These are phyloP conservation scores for Brachionus koreanus DNA, from an alignment of 1,140 invertebrate species.

Conservation along the genomic window DNA sequence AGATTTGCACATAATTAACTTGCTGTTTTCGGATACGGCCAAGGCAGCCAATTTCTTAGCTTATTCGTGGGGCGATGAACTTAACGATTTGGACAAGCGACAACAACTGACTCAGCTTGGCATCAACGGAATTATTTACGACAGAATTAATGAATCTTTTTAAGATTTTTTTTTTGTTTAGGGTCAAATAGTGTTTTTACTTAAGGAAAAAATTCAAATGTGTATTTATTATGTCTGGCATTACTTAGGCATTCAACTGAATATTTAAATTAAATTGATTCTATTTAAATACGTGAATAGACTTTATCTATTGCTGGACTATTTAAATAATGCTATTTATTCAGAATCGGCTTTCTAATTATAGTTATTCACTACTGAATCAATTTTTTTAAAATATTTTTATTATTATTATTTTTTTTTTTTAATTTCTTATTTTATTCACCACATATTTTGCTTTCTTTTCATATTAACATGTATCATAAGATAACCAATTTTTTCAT, in stretches of 20 bases:
- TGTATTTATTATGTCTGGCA: not conserved
- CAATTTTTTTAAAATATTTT: not conserved
- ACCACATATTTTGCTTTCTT: not conserved
- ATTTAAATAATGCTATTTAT: not conserved
- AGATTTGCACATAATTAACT: conserved; percentile 23
- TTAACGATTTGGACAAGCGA: conserved; percentile 25
- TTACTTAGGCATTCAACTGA: not conserved
- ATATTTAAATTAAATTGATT: not conserved
- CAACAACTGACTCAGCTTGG: conserved; percentile 9
- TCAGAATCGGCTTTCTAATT: not conserved
- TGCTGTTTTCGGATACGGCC: not conserved
- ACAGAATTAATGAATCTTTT: conserved; percentile 38
- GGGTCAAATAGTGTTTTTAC: not conserved
- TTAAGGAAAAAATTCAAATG: not conserved
- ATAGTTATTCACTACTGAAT: not conserved
- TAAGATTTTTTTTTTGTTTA: conserved; percentile 15
- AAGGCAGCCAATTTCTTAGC: conserved; percentile 37
- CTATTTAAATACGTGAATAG: not conserved
- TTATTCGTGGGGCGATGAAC: conserved; percentile 38
- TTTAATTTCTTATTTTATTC: not conserved
- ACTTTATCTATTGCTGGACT: not conserved
- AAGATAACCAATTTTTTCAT: not conserved
- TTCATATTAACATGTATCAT: not conserved
- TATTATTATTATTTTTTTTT: too few relatives aligned
- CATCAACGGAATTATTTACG: conserved; percentile 42